Percentiles rank a stretch among this genome's conserved stretches.
Evolutionary conservation across 30 jellyfish, hydroid and myxozoan species (phyloP).

Genomic region (Aurelia aurita): DNA sequence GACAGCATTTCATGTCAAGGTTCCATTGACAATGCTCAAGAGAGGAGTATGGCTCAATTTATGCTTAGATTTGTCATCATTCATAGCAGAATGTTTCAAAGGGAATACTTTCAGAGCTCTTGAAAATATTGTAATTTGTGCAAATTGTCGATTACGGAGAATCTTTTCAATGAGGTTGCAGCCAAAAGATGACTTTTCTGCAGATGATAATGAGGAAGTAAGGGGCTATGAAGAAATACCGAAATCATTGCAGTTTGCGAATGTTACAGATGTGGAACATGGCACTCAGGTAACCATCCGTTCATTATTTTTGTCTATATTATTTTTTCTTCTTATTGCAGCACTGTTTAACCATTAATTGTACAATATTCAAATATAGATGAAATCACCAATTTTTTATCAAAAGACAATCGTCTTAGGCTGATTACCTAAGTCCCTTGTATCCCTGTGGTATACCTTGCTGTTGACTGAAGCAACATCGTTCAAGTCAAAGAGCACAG

Average conservation of each 20-base stretch:
- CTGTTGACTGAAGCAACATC: too few species aligned
- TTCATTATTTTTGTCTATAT: too few species aligned
- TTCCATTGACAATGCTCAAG: conserved; percentile 68
- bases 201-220: background rate
- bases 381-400: too few species aligned
- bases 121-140: conserved; percentile 81
- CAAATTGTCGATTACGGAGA: conserved; percentile 83
- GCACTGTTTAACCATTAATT: too few species aligned
- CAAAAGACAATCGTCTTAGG: too few species aligned
- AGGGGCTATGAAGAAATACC: conserved; percentile 55
- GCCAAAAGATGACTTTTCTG: conserved; percentile 69
- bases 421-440: too few species aligned
- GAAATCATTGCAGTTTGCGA: conserved; percentile 55
- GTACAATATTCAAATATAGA: too few species aligned
- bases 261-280: conserved; percentile 35
- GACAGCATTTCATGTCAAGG: conserved; percentile 90
- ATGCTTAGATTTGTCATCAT: conserved; percentile 74
- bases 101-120: conserved; percentile 57
- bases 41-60: conserved; percentile 82
- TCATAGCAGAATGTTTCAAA: conserved; percentile 65
- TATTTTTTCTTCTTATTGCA: too few species aligned
- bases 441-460: too few species aligned
- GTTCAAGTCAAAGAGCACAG: too few species aligned
- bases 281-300: conserved; percentile 49
- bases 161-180: conserved; percentile 69